These are phyloP conservation scores for Trachelus iudaicus DNA, from an alignment of 2,888 invertebrate genomes.

Conservation along the genomic window DNA sequence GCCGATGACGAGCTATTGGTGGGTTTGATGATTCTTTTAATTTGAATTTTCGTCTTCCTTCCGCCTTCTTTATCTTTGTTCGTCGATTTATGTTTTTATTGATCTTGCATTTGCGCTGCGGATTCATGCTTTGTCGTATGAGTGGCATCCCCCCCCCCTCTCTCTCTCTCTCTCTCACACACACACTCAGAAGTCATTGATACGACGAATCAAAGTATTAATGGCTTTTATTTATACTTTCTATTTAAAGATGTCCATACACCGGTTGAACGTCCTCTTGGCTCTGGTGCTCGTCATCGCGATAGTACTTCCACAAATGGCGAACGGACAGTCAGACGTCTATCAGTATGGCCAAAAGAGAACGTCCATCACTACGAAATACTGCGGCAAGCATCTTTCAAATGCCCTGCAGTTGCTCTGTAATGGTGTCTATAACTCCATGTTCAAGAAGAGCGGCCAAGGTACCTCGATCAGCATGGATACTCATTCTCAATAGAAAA, in stretches of 20 bases:
- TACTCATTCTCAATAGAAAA: neutral
- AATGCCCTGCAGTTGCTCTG: conserved; percentile 60
- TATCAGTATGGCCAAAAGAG: conserved; percentile 42
- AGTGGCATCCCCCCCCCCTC: too few species aligned
- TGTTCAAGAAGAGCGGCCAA: conserved; percentile 58
- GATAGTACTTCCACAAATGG: conserved; percentile 41
- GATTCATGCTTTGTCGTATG: neutral
- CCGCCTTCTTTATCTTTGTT: neutral
- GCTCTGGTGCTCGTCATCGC: conserved; percentile 45
- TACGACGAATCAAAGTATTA: neutral
- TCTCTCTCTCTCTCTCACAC: too few species aligned
- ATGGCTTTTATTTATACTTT: neutral
- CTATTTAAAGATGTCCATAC: conserved; percentile 55
- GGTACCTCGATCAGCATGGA: conserved; percentile 33
- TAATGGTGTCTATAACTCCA: conserved; percentile 58
- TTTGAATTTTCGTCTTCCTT: neutral
- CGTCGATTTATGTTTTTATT: neutral
- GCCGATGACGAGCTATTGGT: neutral
- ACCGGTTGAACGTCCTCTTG: conserved; percentile 45
- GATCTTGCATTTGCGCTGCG: neutral
- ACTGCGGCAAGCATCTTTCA: conserved; percentile 62
- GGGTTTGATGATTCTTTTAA: neutral
- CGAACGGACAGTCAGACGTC: conserved; percentile 42
- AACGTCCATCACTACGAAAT: conserved; percentile 36
- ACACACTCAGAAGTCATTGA: neutral